phyloP scores from a whole-genome alignment of 2,797 vertebrate genomes.

The Tachyglossus aculeatus region DNA sequence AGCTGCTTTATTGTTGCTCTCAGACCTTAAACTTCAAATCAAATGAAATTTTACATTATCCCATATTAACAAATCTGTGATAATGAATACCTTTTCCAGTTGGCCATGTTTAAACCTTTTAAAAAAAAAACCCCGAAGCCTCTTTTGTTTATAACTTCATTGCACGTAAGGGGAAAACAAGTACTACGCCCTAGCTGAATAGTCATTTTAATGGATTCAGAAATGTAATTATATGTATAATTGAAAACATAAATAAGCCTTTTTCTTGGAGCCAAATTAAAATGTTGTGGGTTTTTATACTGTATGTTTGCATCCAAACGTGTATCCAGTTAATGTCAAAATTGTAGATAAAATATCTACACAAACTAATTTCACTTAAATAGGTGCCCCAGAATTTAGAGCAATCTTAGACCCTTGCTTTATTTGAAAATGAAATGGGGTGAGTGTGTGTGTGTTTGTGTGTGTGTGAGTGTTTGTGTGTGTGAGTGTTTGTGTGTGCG shows the following conservation, averaged over 20 bases:
- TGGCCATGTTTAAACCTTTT: background rate
- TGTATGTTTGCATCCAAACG: background rate
- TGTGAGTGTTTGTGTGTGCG: too few relatives aligned
- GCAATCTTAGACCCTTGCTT: too few relatives aligned
- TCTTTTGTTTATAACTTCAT: background rate
- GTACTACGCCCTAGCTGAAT: background rate
- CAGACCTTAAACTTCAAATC: constrained; percentile 26
- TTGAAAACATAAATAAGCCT: constrained; percentile 17
- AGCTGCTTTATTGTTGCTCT: constrained; percentile 3
- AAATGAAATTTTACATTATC: constrained; percentile 38
- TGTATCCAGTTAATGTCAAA: too few relatives aligned
- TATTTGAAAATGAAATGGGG: too few relatives aligned
- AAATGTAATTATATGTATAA: constrained; percentile 35
- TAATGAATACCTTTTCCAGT: background rate
- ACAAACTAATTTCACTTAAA: too few relatives aligned
- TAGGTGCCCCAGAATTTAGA: too few relatives aligned
- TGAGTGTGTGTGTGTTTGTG: too few relatives aligned
- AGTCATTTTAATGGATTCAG: constrained; percentile 15
- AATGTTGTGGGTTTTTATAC: background rate
- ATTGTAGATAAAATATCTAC: too few relatives aligned
- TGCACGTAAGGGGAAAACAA: background rate
- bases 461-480: too few relatives aligned
- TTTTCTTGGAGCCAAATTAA: constrained; percentile 1
- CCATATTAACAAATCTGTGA: background rate
- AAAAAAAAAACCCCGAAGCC: background rate